phyloP scores from a whole-genome alignment of 2,888 invertebrate species.

The Drosophila mercatorum region DNA sequence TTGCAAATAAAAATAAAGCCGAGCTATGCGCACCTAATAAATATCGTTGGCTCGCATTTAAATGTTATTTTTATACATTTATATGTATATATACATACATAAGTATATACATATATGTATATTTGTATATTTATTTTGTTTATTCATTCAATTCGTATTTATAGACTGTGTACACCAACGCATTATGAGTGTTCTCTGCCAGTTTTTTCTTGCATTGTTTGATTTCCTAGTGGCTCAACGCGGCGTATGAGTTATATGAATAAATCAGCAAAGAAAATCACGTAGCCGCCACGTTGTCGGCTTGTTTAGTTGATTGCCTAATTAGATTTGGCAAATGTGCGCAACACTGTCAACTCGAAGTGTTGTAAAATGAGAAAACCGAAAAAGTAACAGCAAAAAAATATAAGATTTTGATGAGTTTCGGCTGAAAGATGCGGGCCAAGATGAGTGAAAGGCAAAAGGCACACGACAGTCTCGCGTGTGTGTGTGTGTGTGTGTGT shows the following conservation, averaged over 20 bases:
- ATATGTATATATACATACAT: background rate
- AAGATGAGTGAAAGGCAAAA: background rate
- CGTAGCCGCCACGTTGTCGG: conserved; percentile 1
- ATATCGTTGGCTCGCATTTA: background rate
- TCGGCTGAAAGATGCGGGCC: background rate
- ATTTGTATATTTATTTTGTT: background rate
- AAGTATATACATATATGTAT: background rate
- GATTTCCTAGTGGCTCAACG: background rate
- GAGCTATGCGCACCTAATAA: background rate
- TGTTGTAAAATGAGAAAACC: background rate
- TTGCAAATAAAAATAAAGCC: background rate
- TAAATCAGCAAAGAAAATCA: background rate
- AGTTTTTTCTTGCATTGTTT: background rate
- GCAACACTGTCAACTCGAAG: background rate
- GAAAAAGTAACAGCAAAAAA: background rate
- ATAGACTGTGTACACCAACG: conserved; percentile 1
- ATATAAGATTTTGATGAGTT: background rate
- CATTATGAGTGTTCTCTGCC: conserved; percentile 4
- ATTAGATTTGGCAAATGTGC: background rate
- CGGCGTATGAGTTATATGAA: conserved; percentile 1
- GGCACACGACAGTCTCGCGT: background rate
- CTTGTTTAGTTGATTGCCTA: background rate
- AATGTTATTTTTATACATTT: background rate
- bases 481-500: background rate
- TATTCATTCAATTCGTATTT: background rate